A percentile compares a stretch with the other conserved stretches of the same genome.
Conservation (phyloP, 1,140 invertebrate genomes). For the Lepidurus arcticus region DNA sequence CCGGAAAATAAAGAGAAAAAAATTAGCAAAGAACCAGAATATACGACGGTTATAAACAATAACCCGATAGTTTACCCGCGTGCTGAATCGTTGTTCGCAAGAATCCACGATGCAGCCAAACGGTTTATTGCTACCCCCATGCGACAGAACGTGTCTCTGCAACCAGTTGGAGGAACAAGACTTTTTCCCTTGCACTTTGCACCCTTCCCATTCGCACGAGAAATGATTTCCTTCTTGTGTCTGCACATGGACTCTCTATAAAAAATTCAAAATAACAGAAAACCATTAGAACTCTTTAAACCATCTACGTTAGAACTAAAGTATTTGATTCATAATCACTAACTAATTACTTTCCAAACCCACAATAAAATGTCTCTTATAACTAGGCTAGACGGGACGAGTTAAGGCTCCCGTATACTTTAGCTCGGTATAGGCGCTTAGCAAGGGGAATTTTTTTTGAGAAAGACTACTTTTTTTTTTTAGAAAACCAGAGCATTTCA, state of each 20-base stretch:
- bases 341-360: no score
- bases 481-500: no score
- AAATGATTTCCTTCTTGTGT: constrained; percentile 49
- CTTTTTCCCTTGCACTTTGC: constrained; percentile 86
- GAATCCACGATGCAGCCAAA: constrained; percentile 92
- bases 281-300: no score
- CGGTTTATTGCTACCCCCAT: constrained; percentile 83
- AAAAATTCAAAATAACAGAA: background rate
- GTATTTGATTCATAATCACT: no score
- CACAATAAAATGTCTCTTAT: no score
- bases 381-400: no score
- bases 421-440: no score
- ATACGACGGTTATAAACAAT: background rate
- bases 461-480: no score
- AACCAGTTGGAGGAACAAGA: constrained; percentile 89
- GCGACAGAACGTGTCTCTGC: constrained; percentile 82
- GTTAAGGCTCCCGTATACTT: no score
- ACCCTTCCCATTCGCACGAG: constrained; percentile 84
- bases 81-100: constrained; percentile 83
- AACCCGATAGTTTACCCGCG: constrained; percentile 59
- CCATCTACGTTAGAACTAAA: no score
- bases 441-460: no score
- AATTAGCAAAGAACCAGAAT: constrained; percentile 26
- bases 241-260: constrained; percentile 33
- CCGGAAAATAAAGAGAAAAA: constrained; percentile 40